Conservation (phyloP, 2,888 invertebrate species). For the Cheilosia scutellata region DNA sequence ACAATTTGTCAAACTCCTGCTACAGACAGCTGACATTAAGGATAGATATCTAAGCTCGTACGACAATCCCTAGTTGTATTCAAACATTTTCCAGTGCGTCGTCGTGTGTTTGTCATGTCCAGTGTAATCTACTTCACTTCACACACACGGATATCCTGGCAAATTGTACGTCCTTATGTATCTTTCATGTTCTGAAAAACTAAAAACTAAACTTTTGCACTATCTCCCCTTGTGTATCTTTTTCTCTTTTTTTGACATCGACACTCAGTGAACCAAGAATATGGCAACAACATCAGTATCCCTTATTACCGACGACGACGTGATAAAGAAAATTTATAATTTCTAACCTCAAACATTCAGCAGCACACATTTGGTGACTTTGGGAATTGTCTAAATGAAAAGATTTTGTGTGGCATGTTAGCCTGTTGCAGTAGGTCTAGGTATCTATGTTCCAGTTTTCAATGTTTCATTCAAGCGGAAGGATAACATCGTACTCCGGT, state of each 20-base stretch:
- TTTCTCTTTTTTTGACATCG: not conserved
- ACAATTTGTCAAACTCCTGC: constrained; percentile 49
- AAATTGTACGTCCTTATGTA: constrained; percentile 52
- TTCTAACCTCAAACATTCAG: constrained; percentile 33
- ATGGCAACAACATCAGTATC: constrained; percentile 46
- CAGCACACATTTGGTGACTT: constrained; percentile 17
- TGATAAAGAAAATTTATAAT: constrained; percentile 67
- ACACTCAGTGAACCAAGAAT: constrained; percentile 39
- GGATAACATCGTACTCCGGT: constrained; percentile 26
- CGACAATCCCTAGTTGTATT: constrained; percentile 13
- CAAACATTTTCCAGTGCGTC: not conserved
- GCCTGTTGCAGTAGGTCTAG: constrained; percentile 52
- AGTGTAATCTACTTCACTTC: constrained; percentile 56
- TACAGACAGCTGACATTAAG: constrained; percentile 43
- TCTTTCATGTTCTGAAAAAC: constrained; percentile 36
- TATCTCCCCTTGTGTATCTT: constrained; percentile 41
- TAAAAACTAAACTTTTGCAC: constrained; percentile 50
- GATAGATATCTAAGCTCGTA: constrained; percentile 14
- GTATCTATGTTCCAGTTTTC: not conserved
- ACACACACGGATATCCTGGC: constrained; percentile 60
- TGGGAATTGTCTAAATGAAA: not conserved
- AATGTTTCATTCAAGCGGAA: constrained; percentile 19
- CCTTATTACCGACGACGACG: constrained; percentile 34
- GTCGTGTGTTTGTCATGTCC: constrained; percentile 55
- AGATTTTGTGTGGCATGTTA: not conserved